Evolutionary conservation across 2,797 vertebrate species (phyloP).

Genomic region (Anas georgica): DNA sequence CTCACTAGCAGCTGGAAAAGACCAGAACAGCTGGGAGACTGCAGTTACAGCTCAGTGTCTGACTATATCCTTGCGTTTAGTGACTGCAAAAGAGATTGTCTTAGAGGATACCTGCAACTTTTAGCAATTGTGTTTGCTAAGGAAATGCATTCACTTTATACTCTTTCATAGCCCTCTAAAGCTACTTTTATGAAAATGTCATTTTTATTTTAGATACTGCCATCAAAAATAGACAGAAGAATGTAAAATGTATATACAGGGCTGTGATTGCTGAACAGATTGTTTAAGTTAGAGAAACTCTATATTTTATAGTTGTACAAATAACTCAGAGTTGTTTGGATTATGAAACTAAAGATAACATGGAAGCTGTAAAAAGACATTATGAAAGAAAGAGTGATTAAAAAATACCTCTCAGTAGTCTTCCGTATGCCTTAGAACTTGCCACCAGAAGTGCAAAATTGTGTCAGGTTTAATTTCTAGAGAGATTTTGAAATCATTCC

Average conservation of each 20-base stretch:
- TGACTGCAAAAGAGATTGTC: not conserved
- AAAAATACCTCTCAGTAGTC: not conserved
- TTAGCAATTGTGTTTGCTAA: not conserved
- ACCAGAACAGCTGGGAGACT: not conserved
- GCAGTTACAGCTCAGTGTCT: not conserved
- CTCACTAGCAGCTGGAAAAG: not conserved
- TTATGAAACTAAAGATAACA: constrained; percentile 10
- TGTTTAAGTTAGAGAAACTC: constrained; percentile 64
- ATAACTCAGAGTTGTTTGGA: constrained; percentile 22
- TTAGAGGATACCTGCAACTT: not conserved
- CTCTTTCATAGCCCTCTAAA: not conserved
- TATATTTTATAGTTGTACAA: constrained; percentile 64
- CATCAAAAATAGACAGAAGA: constrained; percentile 53
- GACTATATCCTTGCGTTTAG: not conserved
- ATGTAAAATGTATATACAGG: constrained; percentile 38
- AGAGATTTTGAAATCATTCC: not conserved
- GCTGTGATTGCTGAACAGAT: constrained; percentile 35
- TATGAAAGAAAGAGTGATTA: not conserved
- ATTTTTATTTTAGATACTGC: constrained; percentile 38
- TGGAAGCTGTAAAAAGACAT: not conserved
- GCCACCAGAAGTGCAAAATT: not conserved
- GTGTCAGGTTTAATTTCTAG: not conserved
- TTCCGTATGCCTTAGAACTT: not conserved
- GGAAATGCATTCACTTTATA: not conserved
- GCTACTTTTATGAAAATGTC: not conserved